Base-by-base conservation (phyloP, 1,140 invertebrate species). In the Aphelenchoides fujianensis region DNA sequence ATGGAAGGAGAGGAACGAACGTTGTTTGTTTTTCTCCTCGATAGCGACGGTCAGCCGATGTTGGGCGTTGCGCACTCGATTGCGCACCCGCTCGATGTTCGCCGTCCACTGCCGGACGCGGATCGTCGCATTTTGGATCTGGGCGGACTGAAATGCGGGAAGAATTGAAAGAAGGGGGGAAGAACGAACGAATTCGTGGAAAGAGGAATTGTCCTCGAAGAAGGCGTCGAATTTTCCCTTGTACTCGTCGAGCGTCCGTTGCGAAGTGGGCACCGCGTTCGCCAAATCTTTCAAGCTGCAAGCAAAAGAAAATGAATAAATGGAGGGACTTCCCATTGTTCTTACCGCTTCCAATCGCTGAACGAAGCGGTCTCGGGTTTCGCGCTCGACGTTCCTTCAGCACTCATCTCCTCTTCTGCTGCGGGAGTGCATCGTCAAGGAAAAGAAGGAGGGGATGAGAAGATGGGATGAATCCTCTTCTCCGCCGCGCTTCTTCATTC, bases 61-160 rank as follows among this genome's bases (percentile, higher is more conserved):
- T 67, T 67, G 64, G 16, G 34, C 27, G 34, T 0, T 67, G 28
- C 64, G 27, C 27, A 67, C 34, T 16, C 64, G 64, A n/a, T 54
- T 67, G 1, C 41, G 34, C 53, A 54, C 30, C 3, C 41, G 64
- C 19, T 67, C 64, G 12, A 27, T 63, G 3, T 32, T 30, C 52
- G 31, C 3, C 12, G 9, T 5, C 27, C 23, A 31, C 12, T 30
- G 32, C 0, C 32, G 2, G 0, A 63, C 7, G 31, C 61, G 3
- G 5, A 63, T 63, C 32, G 27, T 23, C 19, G 27, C 23, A 36
- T 63, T 63, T 63, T 63, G 61, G 19, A 63, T 12, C 5, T 23
- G 19, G 27, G 61, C 61, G 3, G 61, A 2, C 61, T 63, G 30
- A 12, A 63, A 63, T 0, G 52, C 1, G 19, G 1, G 1, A 2